Evolutionary conservation across 2,113 vertebrate species (phyloP).

Genomic region (Halichoerus grypus): DNA sequence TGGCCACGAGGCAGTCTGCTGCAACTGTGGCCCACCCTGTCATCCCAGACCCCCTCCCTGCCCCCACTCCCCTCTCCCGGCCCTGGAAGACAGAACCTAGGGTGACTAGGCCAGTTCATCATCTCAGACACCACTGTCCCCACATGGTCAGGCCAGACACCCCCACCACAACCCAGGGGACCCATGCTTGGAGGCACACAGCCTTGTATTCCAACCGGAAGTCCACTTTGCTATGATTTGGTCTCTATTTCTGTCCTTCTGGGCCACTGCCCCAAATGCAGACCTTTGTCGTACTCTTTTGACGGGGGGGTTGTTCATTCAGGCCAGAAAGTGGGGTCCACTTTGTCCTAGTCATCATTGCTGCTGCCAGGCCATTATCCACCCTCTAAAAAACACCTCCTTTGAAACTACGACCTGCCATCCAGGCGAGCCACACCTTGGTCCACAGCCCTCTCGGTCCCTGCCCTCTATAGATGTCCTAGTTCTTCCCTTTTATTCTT

Average conservation of each 20-base stretch:
- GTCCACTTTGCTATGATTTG: background rate
- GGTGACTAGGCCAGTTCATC: background rate
- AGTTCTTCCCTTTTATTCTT: background rate
- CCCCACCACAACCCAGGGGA: background rate
- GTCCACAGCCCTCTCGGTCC: background rate
- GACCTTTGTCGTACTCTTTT: background rate
- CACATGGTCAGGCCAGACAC: background rate
- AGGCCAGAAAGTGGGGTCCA: background rate
- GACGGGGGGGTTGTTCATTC: background rate
- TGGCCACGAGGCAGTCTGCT: background rate
- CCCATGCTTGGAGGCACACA: background rate
- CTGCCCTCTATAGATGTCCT: background rate
- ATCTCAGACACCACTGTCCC: background rate
- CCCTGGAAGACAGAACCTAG: background rate
- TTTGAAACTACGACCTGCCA: constrained; percentile 14
- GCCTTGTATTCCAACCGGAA: background rate
- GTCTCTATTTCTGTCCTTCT: background rate
- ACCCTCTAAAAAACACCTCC: background rate
- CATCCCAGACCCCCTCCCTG: background rate
- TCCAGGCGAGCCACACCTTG: background rate
- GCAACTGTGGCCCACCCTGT: background rate
- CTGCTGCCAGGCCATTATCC: background rate
- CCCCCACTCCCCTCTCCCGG: background rate
- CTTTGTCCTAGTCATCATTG: background rate
- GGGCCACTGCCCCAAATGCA: background rate